Conservation (phyloP, 1,140 invertebrate genomes). For the Trypoxylus dichotomus region DNA sequence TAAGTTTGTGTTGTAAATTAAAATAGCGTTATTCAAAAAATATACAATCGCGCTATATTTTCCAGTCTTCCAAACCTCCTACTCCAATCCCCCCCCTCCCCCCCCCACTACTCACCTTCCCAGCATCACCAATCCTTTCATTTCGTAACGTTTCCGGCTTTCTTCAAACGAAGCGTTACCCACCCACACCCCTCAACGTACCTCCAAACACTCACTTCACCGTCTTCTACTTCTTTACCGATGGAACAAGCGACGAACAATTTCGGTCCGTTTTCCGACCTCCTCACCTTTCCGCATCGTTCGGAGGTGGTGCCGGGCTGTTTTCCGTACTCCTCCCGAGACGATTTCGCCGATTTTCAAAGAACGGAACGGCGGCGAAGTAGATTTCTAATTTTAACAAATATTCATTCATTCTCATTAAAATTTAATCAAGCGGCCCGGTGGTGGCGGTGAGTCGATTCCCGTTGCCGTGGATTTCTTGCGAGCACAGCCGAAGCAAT, state of each 20-base stretch:
- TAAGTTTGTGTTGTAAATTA: no score
- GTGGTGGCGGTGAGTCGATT: constrained; percentile 1
- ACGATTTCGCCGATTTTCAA: background rate
- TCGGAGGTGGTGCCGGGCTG: background rate
- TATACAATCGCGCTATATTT: no score
- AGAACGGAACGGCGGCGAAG: background rate
- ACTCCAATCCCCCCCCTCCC: no score
- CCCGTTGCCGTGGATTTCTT: no score
- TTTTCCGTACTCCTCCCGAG: background rate
- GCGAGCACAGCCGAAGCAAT: no score
- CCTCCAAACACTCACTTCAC: background rate
- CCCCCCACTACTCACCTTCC: no score
- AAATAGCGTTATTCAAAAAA: no score
- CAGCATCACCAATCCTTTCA: no score
- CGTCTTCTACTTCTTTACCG: background rate
- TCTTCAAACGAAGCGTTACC: no score
- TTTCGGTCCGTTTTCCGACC: background rate
- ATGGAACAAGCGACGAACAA: background rate
- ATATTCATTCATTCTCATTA: constrained; percentile 51
- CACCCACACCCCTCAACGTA: no score
- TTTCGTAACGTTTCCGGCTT: no score
- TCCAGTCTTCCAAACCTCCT: no score
- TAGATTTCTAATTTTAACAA: constrained; percentile 50
- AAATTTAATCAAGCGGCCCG: constrained; percentile 49
- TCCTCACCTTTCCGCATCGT: background rate